Evolutionary conservation across 92 coral and sea anemone genomes (phyloP).

Genomic region (Zoanthus sansibaricus): DNA sequence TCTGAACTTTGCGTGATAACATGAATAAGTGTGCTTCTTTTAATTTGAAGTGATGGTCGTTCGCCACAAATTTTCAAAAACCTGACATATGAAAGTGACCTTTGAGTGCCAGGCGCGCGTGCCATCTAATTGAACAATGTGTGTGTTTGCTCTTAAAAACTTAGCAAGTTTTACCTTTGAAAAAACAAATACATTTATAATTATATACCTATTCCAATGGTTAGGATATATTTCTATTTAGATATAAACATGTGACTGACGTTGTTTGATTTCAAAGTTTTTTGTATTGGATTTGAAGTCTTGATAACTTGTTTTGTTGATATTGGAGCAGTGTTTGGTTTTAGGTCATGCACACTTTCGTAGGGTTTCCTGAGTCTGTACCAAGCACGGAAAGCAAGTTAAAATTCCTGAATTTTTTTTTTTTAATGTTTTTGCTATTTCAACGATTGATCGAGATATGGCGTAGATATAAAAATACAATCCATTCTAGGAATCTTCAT

Average conservation of each 20-base stretch:
- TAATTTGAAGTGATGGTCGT: not conserved
- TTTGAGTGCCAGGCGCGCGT: not conserved
- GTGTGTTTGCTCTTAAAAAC: not conserved
- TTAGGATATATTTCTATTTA: too few species aligned
- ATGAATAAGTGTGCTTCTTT: not conserved
- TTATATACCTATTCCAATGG: too few species aligned
- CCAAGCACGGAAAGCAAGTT: not conserved
- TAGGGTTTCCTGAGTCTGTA: not conserved
- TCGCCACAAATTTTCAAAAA: not conserved
- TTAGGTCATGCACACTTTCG: not conserved
- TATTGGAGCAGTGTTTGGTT: not conserved
- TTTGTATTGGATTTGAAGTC: not conserved
- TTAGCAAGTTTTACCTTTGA: not conserved
- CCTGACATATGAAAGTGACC: constrained; percentile 4
- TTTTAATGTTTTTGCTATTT: not conserved
- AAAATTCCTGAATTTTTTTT: not conserved
- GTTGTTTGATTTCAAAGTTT: not conserved
- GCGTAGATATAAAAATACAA: not conserved
- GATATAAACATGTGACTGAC: not conserved
- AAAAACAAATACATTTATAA: not conserved
- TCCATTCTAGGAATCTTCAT: not conserved
- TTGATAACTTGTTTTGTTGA: not conserved
- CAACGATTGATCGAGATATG: not conserved
- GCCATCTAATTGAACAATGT: not conserved
- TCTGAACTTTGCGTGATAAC: constrained; percentile 25